Percentiles rank a stretch among this genome's conserved stretches.
Evolutionary conservation across 2,888 invertebrate species (phyloP).

Genomic region (Physocephala rufipes): DNA sequence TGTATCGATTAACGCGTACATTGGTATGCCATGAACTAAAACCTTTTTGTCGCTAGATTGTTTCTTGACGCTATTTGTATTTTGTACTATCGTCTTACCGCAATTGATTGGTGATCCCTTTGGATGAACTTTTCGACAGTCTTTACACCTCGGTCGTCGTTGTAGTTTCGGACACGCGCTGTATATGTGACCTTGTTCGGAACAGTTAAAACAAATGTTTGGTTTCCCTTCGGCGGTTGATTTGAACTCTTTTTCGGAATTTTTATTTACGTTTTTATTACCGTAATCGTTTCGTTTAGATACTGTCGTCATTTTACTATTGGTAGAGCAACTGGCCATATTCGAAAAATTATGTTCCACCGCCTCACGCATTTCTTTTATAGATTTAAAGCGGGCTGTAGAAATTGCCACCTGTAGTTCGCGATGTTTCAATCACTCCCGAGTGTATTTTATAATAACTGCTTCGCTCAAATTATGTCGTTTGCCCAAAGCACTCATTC

Average conservation of each 20-base stretch:
- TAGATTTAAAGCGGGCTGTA: constrained; percentile 16
- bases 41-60: no score
- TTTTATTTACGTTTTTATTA: neutral
- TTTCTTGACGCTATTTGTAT: no score
- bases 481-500: constrained; percentile 35
- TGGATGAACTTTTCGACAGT: no score
- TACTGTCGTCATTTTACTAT: neutral
- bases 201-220: no score
- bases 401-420: constrained; percentile 36
- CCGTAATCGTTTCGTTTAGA: neutral
- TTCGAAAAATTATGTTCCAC: constrained; percentile 36
- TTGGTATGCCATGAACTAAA: no score
- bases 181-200: no score
- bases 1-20: constrained; percentile 33
- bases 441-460: constrained; percentile 37
- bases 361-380: constrained; percentile 38
- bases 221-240: no score
- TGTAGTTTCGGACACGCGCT: no score
- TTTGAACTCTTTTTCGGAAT: no score
- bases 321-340: constrained; percentile 15
- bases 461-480: constrained; percentile 35
- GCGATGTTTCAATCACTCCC: constrained; percentile 32
- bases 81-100: no score
- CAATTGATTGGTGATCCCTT: no score
- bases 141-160: no score